Percentiles rank a stretch among this genome's conserved stretches.
phyloP scores from a whole-genome alignment of 2,113 vertebrate genomes.

The Sorex araneus region DNA sequence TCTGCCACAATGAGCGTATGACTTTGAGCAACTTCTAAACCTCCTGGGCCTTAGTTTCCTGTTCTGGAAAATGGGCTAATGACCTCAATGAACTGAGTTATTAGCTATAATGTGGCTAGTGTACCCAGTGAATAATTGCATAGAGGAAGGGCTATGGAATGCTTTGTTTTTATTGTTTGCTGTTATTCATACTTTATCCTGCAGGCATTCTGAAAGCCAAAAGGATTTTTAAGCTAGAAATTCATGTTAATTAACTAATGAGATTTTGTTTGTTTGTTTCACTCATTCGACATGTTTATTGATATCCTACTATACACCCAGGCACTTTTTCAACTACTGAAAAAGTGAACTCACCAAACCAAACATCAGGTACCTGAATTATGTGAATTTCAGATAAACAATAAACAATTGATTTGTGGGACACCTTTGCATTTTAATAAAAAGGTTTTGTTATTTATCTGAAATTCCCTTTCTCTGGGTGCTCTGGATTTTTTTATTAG shows the following conservation, averaged over 20 bases:
- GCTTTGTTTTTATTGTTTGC: not conserved
- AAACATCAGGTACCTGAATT: not conserved
- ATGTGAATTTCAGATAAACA: constrained; percentile 8
- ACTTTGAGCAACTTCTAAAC: not conserved
- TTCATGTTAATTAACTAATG: not conserved
- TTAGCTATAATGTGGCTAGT: not conserved
- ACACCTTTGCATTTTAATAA: not conserved
- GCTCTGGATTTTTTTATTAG: constrained; percentile 29
- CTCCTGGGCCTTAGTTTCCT: constrained; percentile 13
- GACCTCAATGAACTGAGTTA: not conserved
- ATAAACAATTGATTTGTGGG: not conserved
- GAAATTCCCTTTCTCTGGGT: not conserved
- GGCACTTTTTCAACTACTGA: not conserved
- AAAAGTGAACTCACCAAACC: not conserved
- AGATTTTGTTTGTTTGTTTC: not conserved
- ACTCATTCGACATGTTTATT: not conserved
- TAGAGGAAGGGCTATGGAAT: not conserved
- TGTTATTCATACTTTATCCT: not conserved
- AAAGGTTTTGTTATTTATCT: not conserved
- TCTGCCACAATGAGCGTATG: not conserved
- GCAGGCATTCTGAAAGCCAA: not conserved
- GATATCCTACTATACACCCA: not conserved
- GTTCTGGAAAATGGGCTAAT: constrained; percentile 31
- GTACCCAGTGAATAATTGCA: not conserved
- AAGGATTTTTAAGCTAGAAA: not conserved